Evolutionary conservation across 2,113 vertebrate genomes (phyloP).

Genomic region (Ifrita kowaldi): DNA sequence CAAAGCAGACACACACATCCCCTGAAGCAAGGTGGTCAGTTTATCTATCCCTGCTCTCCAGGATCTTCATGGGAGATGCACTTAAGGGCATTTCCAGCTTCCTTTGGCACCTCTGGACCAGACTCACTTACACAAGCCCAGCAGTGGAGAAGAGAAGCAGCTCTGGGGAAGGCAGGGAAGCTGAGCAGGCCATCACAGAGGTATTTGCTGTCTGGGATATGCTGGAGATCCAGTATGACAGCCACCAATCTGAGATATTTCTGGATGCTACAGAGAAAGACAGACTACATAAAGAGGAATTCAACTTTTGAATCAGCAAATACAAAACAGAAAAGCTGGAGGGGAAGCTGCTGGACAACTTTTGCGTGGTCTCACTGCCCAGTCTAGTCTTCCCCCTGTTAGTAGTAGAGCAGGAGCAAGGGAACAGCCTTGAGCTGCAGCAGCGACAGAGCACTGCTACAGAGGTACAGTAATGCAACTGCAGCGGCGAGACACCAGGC

Average conservation of each 20-base stretch:
- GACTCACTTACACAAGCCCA: constrained; percentile 76
- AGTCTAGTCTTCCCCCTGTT: not conserved
- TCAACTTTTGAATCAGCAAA: not conserved
- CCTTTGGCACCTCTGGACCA: not conserved
- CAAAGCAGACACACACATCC: not conserved
- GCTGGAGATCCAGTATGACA: constrained; percentile 92
- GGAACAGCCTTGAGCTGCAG: not conserved
- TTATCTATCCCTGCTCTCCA: not conserved
- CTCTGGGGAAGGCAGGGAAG: constrained; percentile 42
- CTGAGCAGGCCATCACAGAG: constrained; percentile 1
- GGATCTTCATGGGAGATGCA: not conserved
- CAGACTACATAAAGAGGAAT: not conserved
- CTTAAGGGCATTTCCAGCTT: not conserved
- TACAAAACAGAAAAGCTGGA: not conserved
- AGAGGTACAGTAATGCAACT: not conserved
- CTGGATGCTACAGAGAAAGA: constrained; percentile 79
- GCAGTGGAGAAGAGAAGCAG: constrained; percentile 79
- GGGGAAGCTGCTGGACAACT: not conserved
- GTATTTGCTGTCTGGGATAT: constrained; percentile 70
- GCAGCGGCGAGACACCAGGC: not conserved
- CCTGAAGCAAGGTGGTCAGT: not conserved
- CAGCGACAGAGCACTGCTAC: not conserved
- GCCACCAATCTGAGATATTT: constrained; percentile 94
- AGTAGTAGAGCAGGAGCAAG: not conserved
- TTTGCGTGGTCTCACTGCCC: not conserved